phyloP scores from a whole-genome alignment of 1,140 invertebrate species.

The Centruroides sculpturatus region DNA sequence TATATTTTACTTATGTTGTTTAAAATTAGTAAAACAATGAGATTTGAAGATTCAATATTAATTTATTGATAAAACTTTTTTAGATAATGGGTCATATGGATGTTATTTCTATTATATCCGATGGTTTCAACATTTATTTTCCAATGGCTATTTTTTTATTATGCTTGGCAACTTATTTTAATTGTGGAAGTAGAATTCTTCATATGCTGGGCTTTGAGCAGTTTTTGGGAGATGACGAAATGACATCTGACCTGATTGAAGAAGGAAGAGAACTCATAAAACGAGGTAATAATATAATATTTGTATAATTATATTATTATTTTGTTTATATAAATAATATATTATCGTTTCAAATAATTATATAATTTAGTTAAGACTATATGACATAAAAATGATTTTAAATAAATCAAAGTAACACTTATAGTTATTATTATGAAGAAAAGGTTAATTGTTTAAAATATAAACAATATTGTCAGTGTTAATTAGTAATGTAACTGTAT shows the following conservation, averaged over 20 bases:
- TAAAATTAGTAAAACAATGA: too few species aligned
- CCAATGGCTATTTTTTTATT: slow-evolving; percentile 91
- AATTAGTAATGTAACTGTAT: too few species aligned
- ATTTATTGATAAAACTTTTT: neutral
- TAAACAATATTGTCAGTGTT: too few species aligned
- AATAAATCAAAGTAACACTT: too few species aligned
- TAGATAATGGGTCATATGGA: slow-evolving; percentile 99
- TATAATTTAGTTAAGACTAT: too few species aligned
- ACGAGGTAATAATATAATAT: slow-evolving; percentile 22
- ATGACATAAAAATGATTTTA: too few species aligned
- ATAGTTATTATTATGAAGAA: too few species aligned
- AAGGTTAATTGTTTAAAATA: too few species aligned
- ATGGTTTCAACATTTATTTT: slow-evolving; percentile 98
- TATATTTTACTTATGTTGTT: too few species aligned
- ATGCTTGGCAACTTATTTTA: slow-evolving; percentile 89
- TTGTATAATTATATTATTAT: neutral
- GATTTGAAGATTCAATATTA: neutral
- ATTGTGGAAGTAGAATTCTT: slow-evolving; percentile 72
- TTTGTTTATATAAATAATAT: neutral
- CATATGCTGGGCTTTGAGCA: slow-evolving; percentile 83
- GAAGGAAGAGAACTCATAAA: slow-evolving; percentile 83
- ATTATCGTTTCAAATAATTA: too few species aligned
- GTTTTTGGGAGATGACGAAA: slow-evolving; percentile 83
- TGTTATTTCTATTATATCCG: slow-evolving; percentile 88
- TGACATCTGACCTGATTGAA: slow-evolving; percentile 81